These are phyloP conservation scores for Scelioninae gen. 1 DNA, from an alignment of 2,888 invertebrate species.

Conservation along the genomic window DNA sequence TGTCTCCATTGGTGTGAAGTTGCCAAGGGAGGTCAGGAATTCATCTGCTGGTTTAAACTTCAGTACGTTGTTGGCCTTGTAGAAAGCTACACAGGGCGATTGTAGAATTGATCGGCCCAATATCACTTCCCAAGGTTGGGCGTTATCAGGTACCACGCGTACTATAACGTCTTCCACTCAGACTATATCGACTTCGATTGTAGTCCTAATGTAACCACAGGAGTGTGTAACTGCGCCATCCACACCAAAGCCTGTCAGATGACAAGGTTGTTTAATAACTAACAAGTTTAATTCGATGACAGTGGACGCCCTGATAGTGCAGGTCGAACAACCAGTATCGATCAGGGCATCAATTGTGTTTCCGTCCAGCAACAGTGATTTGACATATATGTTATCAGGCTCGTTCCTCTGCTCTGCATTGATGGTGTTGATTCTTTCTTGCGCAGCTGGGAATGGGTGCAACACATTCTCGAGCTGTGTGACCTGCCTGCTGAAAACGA, in stretches of 20 bases:
- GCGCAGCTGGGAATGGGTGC: constrained; percentile 1
- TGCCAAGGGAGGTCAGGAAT: too few relatives aligned
- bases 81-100: background rate
- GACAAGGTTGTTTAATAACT: too few relatives aligned
- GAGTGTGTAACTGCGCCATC: background rate
- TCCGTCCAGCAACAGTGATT: too few relatives aligned
- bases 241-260: too few relatives aligned
- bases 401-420: background rate
- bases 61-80: background rate
- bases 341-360: too few relatives aligned
- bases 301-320: too few relatives aligned
- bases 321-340: too few relatives aligned
- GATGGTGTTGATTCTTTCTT: too few relatives aligned
- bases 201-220: background rate
- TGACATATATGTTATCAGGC: too few relatives aligned
- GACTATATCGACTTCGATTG: too few relatives aligned
- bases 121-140: background rate
- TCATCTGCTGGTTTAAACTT: background rate
- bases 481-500: background rate
- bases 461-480: background rate
- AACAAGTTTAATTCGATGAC: too few relatives aligned
- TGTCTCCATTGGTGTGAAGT: too few relatives aligned
- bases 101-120: background rate
- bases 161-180: background rate
- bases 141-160: background rate